phyloP scores from a whole-genome alignment of 2,113 vertebrate genomes.

The Galeopterus variegatus region DNA sequence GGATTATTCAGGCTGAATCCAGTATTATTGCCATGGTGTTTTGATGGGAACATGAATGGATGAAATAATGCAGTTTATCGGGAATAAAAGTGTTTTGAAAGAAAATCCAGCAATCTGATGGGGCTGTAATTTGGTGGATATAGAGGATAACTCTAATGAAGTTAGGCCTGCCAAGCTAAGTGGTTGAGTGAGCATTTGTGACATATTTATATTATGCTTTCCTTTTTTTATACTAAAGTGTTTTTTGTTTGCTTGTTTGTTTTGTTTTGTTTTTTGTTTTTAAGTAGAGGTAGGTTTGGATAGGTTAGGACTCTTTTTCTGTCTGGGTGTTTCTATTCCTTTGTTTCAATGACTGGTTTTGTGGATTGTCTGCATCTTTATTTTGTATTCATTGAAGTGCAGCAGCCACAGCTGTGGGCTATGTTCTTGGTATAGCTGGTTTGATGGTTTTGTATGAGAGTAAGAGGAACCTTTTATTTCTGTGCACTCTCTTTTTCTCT shows the following conservation, averaged over 20 bases:
- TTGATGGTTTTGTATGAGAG: not conserved
- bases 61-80: not conserved
- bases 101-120: not conserved
- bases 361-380: not conserved
- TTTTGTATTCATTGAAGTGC: not conserved
- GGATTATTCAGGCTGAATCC: not conserved
- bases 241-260: not conserved
- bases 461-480: not conserved
- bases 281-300: not conserved
- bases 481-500: not conserved
- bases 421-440: not conserved
- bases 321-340: not conserved
- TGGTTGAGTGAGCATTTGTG: not conserved
- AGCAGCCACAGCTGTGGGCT: not conserved
- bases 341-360: not conserved
- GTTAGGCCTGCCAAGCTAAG: not conserved
- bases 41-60: not conserved
- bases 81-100: not conserved
- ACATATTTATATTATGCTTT: not conserved
- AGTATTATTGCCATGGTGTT: not conserved
- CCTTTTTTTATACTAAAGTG: not conserved
- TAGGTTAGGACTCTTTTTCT: not conserved
- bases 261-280: not conserved
- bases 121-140: not conserved
- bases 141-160: not conserved